phyloP scores from a whole-genome alignment of 92 coral and sea anemone genomes.

The Parazoanthus atlanticus region DNA sequence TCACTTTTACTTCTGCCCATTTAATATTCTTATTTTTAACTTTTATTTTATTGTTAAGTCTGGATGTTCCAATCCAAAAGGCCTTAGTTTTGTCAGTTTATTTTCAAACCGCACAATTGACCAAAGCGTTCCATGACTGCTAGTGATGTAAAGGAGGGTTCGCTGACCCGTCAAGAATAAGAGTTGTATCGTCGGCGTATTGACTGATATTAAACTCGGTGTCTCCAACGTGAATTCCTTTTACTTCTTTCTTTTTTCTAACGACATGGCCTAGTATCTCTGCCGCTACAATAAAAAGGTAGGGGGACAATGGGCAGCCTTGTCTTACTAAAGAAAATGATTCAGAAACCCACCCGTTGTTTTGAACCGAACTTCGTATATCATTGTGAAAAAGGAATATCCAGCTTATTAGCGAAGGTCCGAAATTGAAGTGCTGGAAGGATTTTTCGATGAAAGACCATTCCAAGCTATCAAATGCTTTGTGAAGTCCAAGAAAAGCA shows the following conservation, averaged over 20 bases:
- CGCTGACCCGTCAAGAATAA: too few species aligned
- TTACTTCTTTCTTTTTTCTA: too few species aligned
- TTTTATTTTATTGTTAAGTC: conserved; percentile 6
- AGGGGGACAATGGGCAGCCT: too few species aligned
- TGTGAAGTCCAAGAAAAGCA: background rate
- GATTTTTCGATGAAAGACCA: conserved; percentile 6
- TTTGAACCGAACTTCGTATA: too few species aligned
- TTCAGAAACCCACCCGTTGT: too few species aligned
- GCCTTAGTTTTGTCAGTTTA: background rate
- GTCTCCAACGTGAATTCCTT: too few species aligned
- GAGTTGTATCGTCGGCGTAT: too few species aligned
- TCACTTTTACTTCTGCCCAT: background rate
- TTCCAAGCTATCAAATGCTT: background rate
- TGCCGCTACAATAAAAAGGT: background rate
- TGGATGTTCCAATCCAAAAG: conserved; percentile 17
- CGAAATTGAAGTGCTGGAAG: background rate
- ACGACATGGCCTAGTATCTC: too few species aligned
- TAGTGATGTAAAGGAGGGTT: background rate
- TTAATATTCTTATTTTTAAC: background rate
- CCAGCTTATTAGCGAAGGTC: background rate
- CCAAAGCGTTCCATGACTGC: background rate
- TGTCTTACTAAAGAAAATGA: background rate
- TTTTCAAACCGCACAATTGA: background rate
- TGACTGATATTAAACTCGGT: too few species aligned
- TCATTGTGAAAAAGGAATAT: background rate